These are phyloP conservation scores for Dasyornis broadbenti DNA, from an alignment of 2,113 vertebrate species.

Conservation along the genomic window DNA sequence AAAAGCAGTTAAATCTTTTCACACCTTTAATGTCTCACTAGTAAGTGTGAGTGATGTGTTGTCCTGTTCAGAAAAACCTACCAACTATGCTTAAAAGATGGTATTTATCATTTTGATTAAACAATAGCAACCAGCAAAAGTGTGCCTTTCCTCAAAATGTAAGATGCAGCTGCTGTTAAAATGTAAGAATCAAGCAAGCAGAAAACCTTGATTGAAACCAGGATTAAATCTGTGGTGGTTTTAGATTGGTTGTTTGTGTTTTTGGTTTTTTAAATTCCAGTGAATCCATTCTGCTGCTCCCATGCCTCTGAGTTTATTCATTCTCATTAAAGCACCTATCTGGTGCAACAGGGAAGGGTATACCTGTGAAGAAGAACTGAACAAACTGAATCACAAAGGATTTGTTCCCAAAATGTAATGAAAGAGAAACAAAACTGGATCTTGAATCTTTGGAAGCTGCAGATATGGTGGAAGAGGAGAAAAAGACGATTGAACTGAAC, in stretches of 20 bases:
- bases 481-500: not conserved
- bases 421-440: not conserved
- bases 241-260: not conserved
- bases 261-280: not conserved
- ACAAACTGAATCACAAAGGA: not conserved
- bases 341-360: not conserved
- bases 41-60: not conserved
- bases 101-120: not conserved
- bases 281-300: not conserved
- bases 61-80: not conserved
- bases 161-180: not conserved
- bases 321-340: not conserved
- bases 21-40: not conserved
- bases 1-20: not conserved
- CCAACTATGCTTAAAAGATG: not conserved
- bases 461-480: not conserved
- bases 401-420: not conserved
- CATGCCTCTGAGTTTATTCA: not conserved
- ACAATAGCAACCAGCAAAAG: not conserved
- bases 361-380: not conserved
- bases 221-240: not conserved
- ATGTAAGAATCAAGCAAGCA: not conserved
- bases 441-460: not conserved
- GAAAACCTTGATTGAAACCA: not conserved
- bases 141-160: not conserved